Conservation (phyloP, 2,113 vertebrate species). For the Dasyurus viverrinus region DNA sequence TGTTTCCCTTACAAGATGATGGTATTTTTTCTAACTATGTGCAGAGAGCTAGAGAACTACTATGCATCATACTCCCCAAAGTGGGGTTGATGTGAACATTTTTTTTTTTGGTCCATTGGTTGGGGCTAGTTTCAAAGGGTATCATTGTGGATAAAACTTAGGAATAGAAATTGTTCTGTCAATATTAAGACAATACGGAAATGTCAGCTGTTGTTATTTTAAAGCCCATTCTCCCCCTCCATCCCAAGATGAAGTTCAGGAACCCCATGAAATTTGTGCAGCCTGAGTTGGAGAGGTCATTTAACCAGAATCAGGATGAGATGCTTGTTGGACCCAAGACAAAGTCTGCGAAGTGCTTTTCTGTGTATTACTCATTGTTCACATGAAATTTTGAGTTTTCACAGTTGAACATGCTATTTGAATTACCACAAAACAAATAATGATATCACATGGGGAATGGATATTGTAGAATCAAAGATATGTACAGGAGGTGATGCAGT, state of each 20-base stretch:
- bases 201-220: not conserved
- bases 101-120: not conserved
- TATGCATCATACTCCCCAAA: not conserved
- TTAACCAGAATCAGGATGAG: not conserved
- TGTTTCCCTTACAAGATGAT: not conserved
- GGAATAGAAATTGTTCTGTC: not conserved
- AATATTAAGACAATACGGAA: not conserved
- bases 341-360: not conserved
- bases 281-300: not conserved
- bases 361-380: not conserved
- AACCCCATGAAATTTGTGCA: not conserved
- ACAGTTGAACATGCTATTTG: not conserved
- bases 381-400: not conserved
- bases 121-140: not conserved
- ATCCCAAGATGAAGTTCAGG: not conserved
- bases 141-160: not conserved
- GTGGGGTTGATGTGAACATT: not conserved
- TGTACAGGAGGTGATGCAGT: not conserved
- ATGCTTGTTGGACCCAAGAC: not conserved
- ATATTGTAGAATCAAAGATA: not conserved
- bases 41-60: not conserved
- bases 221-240: not conserved
- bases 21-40: not conserved
- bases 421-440: not conserved
- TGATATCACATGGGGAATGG: not conserved